phyloP scores from a whole-genome alignment of 1,140 invertebrate genomes.

The Chelonus insularis region DNA sequence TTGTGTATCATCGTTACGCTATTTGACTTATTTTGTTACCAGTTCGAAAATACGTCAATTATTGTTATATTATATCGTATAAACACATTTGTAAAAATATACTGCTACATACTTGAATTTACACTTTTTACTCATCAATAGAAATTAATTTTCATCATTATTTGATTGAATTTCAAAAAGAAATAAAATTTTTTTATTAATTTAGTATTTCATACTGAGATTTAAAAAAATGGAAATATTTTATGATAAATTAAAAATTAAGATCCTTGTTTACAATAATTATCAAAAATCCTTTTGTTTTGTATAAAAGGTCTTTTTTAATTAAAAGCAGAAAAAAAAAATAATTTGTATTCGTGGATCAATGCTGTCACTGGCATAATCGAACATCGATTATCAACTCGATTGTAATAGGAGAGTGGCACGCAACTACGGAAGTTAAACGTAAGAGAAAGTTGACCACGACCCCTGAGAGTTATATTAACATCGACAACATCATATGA shows the following conservation, averaged over 20 bases:
- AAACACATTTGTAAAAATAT: too few relatives aligned
- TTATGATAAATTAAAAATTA: too few relatives aligned
- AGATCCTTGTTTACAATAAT: neutral
- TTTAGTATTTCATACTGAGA: too few relatives aligned
- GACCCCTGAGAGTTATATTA: conserved; percentile 44
- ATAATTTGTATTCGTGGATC: conserved; percentile 12
- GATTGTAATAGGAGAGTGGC: conserved; percentile 38
- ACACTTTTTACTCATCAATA: too few relatives aligned
- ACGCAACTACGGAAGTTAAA: conserved; percentile 45
- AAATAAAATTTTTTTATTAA: too few relatives aligned
- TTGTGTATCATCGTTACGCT: conserved; percentile 34
- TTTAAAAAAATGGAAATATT: too few relatives aligned
- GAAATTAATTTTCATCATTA: too few relatives aligned
- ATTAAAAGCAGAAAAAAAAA: too few relatives aligned
- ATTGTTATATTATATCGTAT: too few relatives aligned
- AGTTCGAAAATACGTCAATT: conserved; percentile 15
- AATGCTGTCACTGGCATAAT: conserved; percentile 28
- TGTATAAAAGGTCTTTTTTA: too few relatives aligned
- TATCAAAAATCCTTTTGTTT: neutral
- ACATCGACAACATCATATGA: conserved; percentile 22
- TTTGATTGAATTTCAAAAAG: too few relatives aligned
- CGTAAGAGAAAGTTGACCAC: conserved; percentile 53
- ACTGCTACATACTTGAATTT: too few relatives aligned
- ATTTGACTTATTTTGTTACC: conserved; percentile 32
- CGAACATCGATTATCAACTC: conserved; percentile 20